These are phyloP conservation scores for Cheilosia pagana DNA, from an alignment of 2,888 invertebrate genomes.

Conservation along the genomic window DNA sequence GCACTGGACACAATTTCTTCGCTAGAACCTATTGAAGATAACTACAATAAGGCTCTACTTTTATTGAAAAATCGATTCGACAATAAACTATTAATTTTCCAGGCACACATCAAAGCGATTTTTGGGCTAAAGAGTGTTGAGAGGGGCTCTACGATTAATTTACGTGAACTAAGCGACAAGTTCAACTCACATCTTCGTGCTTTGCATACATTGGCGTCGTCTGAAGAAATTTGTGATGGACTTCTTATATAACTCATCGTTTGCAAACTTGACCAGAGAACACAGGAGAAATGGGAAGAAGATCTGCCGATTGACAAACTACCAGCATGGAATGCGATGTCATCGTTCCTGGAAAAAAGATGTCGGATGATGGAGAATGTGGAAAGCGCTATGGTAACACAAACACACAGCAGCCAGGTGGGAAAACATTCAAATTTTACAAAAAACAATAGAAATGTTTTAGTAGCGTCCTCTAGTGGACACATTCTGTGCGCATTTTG, in stretches of 20 bases:
- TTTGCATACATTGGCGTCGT: conserved; percentile 18
- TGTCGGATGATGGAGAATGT: conserved; percentile 17
- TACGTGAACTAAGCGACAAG: conserved; percentile 46
- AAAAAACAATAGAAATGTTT: conserved; percentile 30
- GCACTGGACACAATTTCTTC: conserved; percentile 69
- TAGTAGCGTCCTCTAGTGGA: conserved; percentile 24
- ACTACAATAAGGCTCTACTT: conserved; percentile 69
- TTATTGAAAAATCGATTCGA: conserved; percentile 72
- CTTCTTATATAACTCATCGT: conserved; percentile 23
- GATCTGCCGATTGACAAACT: conserved; percentile 7
- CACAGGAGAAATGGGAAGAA: conserved; percentile 36
- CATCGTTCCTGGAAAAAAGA: conserved; percentile 35
- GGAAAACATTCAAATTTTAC: conserved; percentile 29
- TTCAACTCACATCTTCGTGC: conserved; percentile 46
- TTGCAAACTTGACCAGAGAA: conserved; percentile 19
- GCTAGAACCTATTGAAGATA: conserved; percentile 64
- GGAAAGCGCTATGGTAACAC: conserved; percentile 34
- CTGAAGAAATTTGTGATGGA: conserved; percentile 15
- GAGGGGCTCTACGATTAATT: conserved; percentile 33
- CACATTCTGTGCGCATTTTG: conserved; percentile 7
- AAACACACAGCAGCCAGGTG: conserved; percentile 23
- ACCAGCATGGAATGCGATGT: conserved; percentile 23
- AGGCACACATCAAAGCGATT: conserved; percentile 69
- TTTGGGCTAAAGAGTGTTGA: conserved; percentile 47
- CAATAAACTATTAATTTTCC: conserved; percentile 74